Percentiles rank a stretch among this genome's conserved stretches.
These are phyloP conservation scores for Iguana delicatissima DNA, from an alignment of 2,797 vertebrate genomes.

Conservation along the genomic window DNA sequence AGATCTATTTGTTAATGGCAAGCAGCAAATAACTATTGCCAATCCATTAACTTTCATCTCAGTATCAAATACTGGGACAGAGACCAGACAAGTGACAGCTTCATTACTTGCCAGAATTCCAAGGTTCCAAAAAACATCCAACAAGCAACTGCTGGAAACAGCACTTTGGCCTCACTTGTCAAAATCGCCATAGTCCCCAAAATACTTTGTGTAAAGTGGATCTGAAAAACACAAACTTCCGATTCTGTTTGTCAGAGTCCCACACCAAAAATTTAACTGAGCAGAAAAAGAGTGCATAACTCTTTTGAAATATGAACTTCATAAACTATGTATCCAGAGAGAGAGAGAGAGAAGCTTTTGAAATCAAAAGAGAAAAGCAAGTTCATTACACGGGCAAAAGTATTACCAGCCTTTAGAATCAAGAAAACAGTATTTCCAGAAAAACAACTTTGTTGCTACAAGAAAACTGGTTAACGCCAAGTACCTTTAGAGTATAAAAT, in stretches of 20 bases:
- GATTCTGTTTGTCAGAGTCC: not conserved
- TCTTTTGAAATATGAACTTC: not conserved
- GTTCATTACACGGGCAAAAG: not conserved
- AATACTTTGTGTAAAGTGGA: not conserved
- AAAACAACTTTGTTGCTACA: not conserved
- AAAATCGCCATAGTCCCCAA: not conserved
- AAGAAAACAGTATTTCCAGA: constrained; percentile 3
- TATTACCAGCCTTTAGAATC: not conserved
- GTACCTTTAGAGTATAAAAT: not conserved
- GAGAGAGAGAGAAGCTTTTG: not conserved
- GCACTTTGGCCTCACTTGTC: not conserved
- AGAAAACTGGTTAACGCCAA: not conserved
- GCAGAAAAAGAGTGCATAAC: not conserved
- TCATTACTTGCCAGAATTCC: not conserved
- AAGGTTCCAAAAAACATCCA: not conserved
- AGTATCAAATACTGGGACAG: not conserved
- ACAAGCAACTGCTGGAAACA: not conserved
- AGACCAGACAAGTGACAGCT: not conserved
- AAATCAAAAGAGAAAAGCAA: not conserved
- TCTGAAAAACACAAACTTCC: not conserved
- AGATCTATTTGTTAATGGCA: not conserved
- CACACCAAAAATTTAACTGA: not conserved
- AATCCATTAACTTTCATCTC: not conserved
- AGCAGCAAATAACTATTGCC: not conserved
- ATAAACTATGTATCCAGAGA: not conserved